These are phyloP conservation scores for Clitarchus hookeri DNA, from an alignment of 2,888 invertebrate genomes.

Conservation along the genomic window DNA sequence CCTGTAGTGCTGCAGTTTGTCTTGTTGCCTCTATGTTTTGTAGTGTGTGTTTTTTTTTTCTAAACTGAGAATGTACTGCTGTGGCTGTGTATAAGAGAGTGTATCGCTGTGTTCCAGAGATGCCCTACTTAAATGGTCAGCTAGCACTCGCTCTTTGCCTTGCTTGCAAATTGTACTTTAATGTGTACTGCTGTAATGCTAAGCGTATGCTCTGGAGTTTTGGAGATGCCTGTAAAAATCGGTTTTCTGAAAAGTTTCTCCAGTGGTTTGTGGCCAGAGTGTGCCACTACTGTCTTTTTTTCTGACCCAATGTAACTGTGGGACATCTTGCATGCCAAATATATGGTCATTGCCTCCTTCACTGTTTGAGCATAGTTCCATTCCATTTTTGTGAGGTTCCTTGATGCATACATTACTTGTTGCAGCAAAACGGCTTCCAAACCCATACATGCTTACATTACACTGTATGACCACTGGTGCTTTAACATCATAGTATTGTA, in stretches of 20 bases:
- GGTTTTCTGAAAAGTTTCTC: not conserved
- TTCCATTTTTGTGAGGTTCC: not conserved
- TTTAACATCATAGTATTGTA: not conserved
- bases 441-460: not conserved
- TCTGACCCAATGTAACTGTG: not conserved
- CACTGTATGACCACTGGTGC: not conserved
- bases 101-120: not conserved
- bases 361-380: not conserved
- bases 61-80: not conserved
- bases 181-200: not conserved
- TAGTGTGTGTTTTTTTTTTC: not conserved
- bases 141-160: slow-evolving; percentile 15
- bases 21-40: not conserved
- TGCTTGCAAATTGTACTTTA: not conserved
- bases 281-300: too few species aligned
- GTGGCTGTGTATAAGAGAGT: not conserved
- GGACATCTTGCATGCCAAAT: not conserved
- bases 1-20: not conserved
- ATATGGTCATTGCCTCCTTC: not conserved
- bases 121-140: not conserved
- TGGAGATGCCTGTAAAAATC: not conserved
- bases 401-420: not conserved
- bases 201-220: not conserved
- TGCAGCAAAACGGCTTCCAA: not conserved
- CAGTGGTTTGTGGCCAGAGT: too few species aligned